Evolutionary conservation across 2,113 vertebrate species (phyloP).

Genomic region (Mus musculus): GRCm39 chr14:80089501-80090000

Average conservation of each 20-base stretch:
- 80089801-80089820: conserved; percentile 80
- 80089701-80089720: conserved; percentile 29
- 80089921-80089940: conserved; percentile 86
- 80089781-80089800: conserved; percentile 46
- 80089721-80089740: background rate
- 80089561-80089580: background rate
- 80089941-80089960: conserved; percentile 84
- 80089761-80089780: conserved; percentile 52
- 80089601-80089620: conserved; percentile 63
- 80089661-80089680: conserved; percentile 65
- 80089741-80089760: conserved; percentile 23
- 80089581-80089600: conserved; percentile 59
- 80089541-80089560: conserved; percentile 67
- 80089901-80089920: conserved; percentile 80
- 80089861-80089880: conserved; percentile 71
- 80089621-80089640: conserved; percentile 37
- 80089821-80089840: conserved; percentile 84
- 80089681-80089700: conserved; percentile 46
- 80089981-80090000: conserved; percentile 60
- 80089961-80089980: conserved; percentile 89
- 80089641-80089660: conserved; percentile 63
- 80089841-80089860: conserved; percentile 87
- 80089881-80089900: conserved; percentile 74
- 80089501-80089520: conserved; percentile 71
- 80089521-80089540: conserved; percentile 71